Evolutionary conservation across 2,797 vertebrate species (phyloP).

Genomic region (Acropternis orthonyx): DNA sequence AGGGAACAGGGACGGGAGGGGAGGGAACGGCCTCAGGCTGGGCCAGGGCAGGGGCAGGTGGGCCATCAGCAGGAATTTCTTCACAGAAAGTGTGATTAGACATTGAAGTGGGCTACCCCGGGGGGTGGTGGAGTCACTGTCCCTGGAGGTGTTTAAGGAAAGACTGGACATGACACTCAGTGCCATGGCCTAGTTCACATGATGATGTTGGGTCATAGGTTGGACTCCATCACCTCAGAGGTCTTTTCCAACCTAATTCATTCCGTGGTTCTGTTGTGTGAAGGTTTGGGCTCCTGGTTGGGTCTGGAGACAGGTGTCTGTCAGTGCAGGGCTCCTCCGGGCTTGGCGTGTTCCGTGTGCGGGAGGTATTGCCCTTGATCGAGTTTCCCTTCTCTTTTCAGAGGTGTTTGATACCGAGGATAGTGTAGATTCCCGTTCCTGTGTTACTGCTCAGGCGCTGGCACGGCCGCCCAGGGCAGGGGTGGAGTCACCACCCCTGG

Average conservation of each 20-base stretch:
- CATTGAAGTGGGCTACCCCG: background rate
- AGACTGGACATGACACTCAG: background rate
- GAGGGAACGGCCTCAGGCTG: background rate
- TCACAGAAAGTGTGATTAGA: background rate
- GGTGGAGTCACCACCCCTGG: background rate
- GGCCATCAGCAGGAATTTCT: background rate
- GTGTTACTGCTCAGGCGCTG: background rate
- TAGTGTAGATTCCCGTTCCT: rapidly evolving
- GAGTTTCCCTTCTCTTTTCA: rapidly evolving
- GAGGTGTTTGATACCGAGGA: background rate
- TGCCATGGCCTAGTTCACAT: background rate
- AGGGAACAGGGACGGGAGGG: background rate
- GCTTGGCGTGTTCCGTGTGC: background rate
- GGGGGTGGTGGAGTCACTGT: background rate
- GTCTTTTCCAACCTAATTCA: background rate
- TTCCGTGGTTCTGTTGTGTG: background rate
- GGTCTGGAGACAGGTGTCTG: background rate
- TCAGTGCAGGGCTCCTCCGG: background rate
- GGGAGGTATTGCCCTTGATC: rapidly evolving
- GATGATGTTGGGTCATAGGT: background rate
- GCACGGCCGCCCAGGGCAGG: background rate
- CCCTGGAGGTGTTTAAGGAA: background rate
- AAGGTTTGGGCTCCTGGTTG: background rate
- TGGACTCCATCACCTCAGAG: background rate
- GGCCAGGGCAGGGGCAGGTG: background rate